Base-by-base conservation (phyloP, 2,888 invertebrate genomes). In the Volucella inanis region DNA sequence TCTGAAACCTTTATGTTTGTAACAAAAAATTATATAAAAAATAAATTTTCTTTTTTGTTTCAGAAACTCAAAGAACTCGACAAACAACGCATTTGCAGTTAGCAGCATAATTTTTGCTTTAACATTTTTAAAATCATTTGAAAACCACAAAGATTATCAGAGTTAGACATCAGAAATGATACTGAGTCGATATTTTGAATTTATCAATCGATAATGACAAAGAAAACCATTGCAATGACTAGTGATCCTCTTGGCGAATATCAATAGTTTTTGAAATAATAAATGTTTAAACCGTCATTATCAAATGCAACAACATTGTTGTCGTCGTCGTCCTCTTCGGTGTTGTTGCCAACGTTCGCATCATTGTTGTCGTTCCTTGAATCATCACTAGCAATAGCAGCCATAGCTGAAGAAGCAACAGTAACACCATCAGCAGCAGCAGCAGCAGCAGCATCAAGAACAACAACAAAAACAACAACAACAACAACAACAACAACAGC, bases 271-370 rank as follows among this genome's bases (percentile, higher is more conserved):
- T 31, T 31, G 31, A 31, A 43, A 49, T n/a, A 70, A 80, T 81
- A 81, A 85, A 85, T 85, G 81, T 81, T 85, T 43, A 71, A 72
- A 62, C 18, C 47, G 55, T 77, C 61, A 80, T 67, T 77, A 81
- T 55, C 47, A 55, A 43, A 14, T 39, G 65, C 31, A 49, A 76
- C 39, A 64, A 57, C 31, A n/a, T 38, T 47, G 47, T 67, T 71
- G 67, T 65, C 80, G 70, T 75, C 54, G 64, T 38, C 50, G 75
- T 70, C 80, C 62, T 62, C 76, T 67, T 45, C 45, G 64, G 64
- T 62, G 76, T 52, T 45, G 50, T 62, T 31, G 39, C 54, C 50
- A 55, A 65, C 38, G 52, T 64, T 6, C 61, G 54, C 38, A 11
- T 67, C 14, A 8, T 71, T 50, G 31, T 54, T 55, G 45, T 71